These are phyloP conservation scores for Laticauda colubrina DNA, from an alignment of 2,113 vertebrate species.

Conservation along the genomic window DNA sequence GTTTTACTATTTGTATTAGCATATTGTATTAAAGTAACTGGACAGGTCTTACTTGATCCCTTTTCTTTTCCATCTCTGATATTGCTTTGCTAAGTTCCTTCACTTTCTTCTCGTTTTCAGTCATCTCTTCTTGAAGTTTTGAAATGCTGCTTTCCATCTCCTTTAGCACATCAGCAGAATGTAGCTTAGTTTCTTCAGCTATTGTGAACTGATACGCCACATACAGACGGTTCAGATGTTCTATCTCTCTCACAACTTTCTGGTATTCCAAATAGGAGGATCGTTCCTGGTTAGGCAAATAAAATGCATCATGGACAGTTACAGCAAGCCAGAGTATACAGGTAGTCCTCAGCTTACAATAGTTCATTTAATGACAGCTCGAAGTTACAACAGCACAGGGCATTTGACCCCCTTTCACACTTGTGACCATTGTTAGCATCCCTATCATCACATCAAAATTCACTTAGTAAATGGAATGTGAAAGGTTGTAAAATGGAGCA, in stretches of 20 bases:
- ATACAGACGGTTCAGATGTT: conserved; percentile 82
- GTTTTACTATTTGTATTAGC: background rate
- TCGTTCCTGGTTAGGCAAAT: conserved; percentile 75
- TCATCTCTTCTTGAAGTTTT: conserved; percentile 73
- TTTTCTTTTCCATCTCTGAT: conserved; percentile 79
- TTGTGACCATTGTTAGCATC: background rate
- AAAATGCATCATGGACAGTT: background rate
- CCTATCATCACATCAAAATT: background rate
- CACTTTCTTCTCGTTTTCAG: conserved; percentile 76
- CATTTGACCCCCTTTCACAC: background rate
- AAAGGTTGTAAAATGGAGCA: background rate
- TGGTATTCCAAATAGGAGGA: conserved; percentile 90
- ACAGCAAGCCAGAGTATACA: background rate
- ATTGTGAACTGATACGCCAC: conserved; percentile 84
- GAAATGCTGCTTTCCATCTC: conserved; percentile 75
- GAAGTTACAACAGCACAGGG: background rate
- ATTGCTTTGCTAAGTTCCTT: conserved; percentile 79
- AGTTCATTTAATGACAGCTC: background rate
- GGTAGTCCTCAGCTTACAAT: background rate
- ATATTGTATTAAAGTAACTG: accelerated
- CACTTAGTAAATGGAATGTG: background rate
- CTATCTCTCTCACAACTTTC: conserved; percentile 81
- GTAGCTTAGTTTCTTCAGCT: conserved; percentile 82
- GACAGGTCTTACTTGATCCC: conserved; percentile 75
- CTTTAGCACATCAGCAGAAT: conserved; percentile 76